These are phyloP conservation scores for Muscicapa adusta DNA, from an alignment of 2,113 vertebrate species.

Conservation along the genomic window DNA sequence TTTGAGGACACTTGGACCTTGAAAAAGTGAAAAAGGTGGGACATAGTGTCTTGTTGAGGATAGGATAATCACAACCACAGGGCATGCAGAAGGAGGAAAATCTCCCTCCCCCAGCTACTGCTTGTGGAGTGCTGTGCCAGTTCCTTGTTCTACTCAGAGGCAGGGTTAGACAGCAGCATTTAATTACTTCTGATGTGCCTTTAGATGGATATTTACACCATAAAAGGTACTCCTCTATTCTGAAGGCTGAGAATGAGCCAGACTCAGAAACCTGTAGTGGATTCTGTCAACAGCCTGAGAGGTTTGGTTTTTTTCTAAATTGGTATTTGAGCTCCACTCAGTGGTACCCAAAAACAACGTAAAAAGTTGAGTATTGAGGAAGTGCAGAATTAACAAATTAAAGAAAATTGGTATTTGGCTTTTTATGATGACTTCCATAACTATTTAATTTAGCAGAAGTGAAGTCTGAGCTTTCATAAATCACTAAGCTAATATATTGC, in stretches of 20 bases:
- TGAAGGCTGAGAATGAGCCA: not conserved
- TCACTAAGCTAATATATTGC: not conserved
- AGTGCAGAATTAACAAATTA: not conserved
- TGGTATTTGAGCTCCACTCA: conserved; percentile 61
- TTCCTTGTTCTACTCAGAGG: not conserved
- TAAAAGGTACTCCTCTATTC: not conserved
- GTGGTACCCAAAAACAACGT: conserved; percentile 16
- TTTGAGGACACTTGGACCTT: not conserved
- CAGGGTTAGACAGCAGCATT: not conserved
- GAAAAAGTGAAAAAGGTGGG: not conserved
- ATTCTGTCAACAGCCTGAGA: not conserved
- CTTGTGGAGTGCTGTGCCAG: not conserved
- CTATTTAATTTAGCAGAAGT: not conserved
- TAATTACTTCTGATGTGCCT: not conserved
- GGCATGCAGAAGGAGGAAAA: not conserved
- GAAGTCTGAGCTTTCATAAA: not conserved
- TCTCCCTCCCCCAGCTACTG: not conserved
- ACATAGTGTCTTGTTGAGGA: not conserved
- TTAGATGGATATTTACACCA: not conserved
- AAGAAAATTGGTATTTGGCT: not conserved
- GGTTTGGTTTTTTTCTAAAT: not conserved
- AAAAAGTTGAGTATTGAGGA: not conserved
- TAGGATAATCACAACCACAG: not conserved
- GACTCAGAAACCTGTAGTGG: not conserved
- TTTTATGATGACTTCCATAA: not conserved